Conservation (phyloP, 2,888 invertebrate genomes). For the Andrena marginata region DNA sequence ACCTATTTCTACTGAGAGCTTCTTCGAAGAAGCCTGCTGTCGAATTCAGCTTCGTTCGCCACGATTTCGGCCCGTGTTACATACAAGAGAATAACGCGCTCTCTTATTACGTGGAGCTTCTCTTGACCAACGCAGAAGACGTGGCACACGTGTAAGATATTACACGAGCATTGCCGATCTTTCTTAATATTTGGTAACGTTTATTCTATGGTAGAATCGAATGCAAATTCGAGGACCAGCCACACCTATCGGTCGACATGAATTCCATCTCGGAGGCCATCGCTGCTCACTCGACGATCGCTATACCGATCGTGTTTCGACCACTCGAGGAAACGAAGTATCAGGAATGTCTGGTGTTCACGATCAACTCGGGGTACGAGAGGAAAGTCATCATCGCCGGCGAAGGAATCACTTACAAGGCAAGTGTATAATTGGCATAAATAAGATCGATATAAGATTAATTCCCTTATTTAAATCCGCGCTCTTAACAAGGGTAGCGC, state of each 20-base stretch:
- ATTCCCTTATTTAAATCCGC: too few relatives aligned
- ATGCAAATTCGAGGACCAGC: constrained; percentile 85
- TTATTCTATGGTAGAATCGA: constrained; percentile 85
- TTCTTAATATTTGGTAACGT: not conserved
- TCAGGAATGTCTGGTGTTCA: constrained; percentile 86
- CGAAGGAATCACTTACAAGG: constrained; percentile 85
- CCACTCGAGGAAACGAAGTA: constrained; percentile 86
- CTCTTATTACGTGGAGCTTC: constrained; percentile 84
- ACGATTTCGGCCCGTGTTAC: constrained; percentile 90
- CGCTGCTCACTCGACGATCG: constrained; percentile 84
- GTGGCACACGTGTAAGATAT: constrained; percentile 78
- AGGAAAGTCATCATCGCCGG: constrained; percentile 87
- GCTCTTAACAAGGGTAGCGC: too few relatives aligned
- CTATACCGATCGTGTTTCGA: constrained; percentile 87
- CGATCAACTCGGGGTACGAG: constrained; percentile 86
- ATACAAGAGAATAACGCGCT: constrained; percentile 86
- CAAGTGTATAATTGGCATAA: constrained; percentile 31
- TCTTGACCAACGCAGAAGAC: constrained; percentile 82
- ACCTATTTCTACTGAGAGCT: constrained; percentile 87
- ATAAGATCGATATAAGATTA: too few relatives aligned
- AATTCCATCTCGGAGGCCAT: constrained; percentile 83
- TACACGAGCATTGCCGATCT: not conserved
- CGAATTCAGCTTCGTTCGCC: constrained; percentile 88
- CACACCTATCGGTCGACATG: constrained; percentile 86
- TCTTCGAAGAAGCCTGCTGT: constrained; percentile 87